phyloP scores from a whole-genome alignment of 2,888 invertebrate genomes.

The Fragum sueziense region DNA sequence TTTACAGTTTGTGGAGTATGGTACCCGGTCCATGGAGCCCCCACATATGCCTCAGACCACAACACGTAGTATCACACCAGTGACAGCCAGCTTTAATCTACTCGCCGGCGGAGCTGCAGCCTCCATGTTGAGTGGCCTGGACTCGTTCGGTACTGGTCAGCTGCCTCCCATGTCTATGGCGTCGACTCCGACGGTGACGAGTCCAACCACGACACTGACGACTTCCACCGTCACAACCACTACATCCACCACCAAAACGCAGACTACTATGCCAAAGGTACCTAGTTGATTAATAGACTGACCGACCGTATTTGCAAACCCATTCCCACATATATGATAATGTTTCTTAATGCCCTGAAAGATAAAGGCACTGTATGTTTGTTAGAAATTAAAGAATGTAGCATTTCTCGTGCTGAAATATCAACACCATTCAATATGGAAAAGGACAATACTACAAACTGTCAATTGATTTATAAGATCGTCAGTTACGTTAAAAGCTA shows the following conservation, averaged over 20 bases:
- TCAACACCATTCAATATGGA: too few relatives aligned
- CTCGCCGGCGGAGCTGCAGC: constrained; percentile 3
- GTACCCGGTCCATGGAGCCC: constrained; percentile 94
- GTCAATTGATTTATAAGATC: too few relatives aligned
- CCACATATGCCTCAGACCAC: constrained; percentile 90
- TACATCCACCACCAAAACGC: constrained; percentile 61
- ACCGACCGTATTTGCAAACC: too few relatives aligned
- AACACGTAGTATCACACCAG: constrained; percentile 83
- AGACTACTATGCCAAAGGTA: constrained; percentile 58
- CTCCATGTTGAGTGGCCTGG: constrained; percentile 21
- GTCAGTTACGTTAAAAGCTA: too few relatives aligned
- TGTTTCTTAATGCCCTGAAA: too few relatives aligned
- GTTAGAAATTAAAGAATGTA: too few relatives aligned
- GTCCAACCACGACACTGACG: constrained; percentile 43
- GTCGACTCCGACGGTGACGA: constrained; percentile 34
- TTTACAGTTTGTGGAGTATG: constrained; percentile 92
- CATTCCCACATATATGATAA: too few relatives aligned
- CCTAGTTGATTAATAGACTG: too few relatives aligned
- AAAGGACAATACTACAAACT: too few relatives aligned
- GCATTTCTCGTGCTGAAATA: too few relatives aligned
- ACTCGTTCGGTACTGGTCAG: constrained; percentile 44
- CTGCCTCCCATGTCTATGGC: constrained; percentile 40
- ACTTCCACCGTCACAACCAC: constrained; percentile 52
- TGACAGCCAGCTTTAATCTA: constrained; percentile 80
- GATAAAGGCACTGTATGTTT: too few relatives aligned